Conservation (phyloP, 2,113 vertebrate genomes). For the Thalassoma bifasciatum region DNA sequence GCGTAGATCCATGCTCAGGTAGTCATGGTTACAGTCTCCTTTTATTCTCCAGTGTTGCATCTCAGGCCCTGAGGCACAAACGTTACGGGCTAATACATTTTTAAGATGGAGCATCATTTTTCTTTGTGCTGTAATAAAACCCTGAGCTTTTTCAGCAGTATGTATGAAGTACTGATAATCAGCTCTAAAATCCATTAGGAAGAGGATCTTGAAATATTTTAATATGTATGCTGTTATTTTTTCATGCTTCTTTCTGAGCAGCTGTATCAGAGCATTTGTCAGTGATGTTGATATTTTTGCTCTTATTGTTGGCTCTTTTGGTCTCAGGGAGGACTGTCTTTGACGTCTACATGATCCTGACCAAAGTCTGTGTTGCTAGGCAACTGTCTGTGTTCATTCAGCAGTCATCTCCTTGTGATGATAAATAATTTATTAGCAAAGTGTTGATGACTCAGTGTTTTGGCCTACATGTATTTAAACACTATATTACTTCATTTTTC, state of each 20-base stretch:
- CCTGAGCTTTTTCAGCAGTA: background rate
- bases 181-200: background rate
- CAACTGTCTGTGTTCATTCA: constrained; percentile 63
- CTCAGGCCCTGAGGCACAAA: constrained; percentile 38
- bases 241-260: constrained; percentile 38
- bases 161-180: background rate
- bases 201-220: background rate
- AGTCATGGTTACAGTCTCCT: constrained; percentile 75
- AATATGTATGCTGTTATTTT: background rate
- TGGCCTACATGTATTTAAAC: constrained; percentile 24
- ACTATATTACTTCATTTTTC: background rate
- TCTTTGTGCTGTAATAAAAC: background rate
- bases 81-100: constrained; percentile 15
- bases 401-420: constrained; percentile 43
- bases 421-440: constrained; percentile 63
- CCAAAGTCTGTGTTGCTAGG: constrained; percentile 66
- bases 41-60: constrained; percentile 53
- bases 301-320: constrained; percentile 29
- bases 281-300: constrained; percentile 42
- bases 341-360: constrained; percentile 48
- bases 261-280: constrained; percentile 58
- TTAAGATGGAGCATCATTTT: background rate
- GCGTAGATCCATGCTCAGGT: constrained; percentile 66
- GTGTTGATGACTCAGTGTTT: constrained; percentile 39
- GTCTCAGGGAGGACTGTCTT: constrained; percentile 39